phyloP scores from a whole-genome alignment of 2,888 invertebrate genomes.

The Eumerus sabulonum region DNA sequence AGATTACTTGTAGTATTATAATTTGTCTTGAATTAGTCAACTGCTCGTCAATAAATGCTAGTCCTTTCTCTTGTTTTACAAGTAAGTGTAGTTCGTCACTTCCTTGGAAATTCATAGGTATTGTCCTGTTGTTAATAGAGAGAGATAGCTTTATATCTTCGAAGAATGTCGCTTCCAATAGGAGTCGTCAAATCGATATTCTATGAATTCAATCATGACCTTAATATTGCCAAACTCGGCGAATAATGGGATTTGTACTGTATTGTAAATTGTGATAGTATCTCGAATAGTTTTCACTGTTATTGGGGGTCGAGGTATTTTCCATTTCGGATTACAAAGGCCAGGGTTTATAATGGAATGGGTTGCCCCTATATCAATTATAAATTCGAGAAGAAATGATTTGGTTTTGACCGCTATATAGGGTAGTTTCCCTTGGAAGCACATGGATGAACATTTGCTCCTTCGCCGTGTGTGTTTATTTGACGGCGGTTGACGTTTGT shows the following conservation, averaged over 20 bases:
- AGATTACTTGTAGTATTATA: conserved; percentile 20
- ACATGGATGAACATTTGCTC: too few species aligned
- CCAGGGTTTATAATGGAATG: too few species aligned
- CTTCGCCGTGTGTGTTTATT: too few species aligned
- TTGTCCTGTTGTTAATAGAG: too few species aligned
- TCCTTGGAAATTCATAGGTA: conserved; percentile 9
- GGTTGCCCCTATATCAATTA: background rate
- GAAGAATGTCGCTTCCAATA: background rate
- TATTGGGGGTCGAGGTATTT: background rate
- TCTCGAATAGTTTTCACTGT: background rate
- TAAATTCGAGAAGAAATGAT: background rate
- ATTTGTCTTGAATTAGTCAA: conserved; percentile 6
- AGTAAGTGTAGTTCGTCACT: conserved; percentile 13
- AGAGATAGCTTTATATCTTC: too few species aligned
- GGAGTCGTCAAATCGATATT: background rate
- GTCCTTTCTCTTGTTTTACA: conserved; percentile 37
- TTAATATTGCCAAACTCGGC: background rate
- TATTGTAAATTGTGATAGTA: background rate
- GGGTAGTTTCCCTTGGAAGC: too few species aligned
- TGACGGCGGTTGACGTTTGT: too few species aligned
- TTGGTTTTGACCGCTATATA: background rate
- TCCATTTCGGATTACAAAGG: background rate
- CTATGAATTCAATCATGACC: background rate
- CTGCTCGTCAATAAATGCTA: conserved; percentile 22
- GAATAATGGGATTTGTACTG: background rate